phyloP scores from a whole-genome alignment of 2,888 invertebrate genomes.

The Cerastoderma edule region DNA sequence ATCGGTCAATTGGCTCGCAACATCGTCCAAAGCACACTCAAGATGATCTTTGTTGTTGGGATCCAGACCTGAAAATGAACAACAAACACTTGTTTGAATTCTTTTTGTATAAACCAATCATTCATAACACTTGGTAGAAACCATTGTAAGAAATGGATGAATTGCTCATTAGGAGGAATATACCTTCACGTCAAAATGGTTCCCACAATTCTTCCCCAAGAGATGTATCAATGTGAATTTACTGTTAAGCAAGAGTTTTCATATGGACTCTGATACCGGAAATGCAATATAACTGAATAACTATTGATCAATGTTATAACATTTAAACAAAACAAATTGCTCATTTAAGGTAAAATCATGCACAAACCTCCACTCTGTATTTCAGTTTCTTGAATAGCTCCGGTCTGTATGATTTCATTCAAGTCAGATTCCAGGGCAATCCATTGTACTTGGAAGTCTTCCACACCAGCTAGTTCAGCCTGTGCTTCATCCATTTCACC shows the following conservation, averaged over 20 bases:
- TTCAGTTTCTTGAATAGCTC: conserved; percentile 23
- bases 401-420: conserved; percentile 1
- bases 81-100: no score
- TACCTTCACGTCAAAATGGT: no score
- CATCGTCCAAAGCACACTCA: conserved; percentile 19
- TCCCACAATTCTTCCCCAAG: no score
- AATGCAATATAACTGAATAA: no score
- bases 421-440: conserved; percentile 18
- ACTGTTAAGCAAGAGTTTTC: no score
- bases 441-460: conserved; percentile 24
- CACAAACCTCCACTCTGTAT: conserved; percentile 28
- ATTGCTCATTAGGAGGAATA: neutral
- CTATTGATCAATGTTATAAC: no score
- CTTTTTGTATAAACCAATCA: no score
- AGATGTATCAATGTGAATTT: no score
- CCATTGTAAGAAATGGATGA: neutral
- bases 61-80: conserved; percentile 25
- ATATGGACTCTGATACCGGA: no score
- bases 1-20: conserved; percentile 17
- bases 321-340: no score
- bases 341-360: no score
- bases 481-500: conserved; percentile 20
- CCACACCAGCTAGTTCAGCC: neutral
- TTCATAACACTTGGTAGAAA: no score
- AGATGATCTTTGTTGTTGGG: conserved; percentile 26